Conservation (phyloP, 2,113 vertebrate genomes). For the Capreolus pygargus region DNA sequence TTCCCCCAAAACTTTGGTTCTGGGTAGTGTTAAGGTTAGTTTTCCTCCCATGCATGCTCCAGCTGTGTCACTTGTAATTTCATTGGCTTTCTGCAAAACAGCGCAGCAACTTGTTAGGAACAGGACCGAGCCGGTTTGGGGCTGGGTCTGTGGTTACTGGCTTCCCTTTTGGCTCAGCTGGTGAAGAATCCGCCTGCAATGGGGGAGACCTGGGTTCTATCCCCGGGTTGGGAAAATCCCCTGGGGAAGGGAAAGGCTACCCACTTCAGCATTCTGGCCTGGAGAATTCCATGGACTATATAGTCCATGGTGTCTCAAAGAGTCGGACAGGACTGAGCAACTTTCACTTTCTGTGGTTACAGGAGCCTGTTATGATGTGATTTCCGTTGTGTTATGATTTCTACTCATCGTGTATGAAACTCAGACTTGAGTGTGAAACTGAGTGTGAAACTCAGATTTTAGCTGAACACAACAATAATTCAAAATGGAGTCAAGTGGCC, state of each 20-base stretch:
- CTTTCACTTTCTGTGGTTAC: not conserved
- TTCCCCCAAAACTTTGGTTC: not conserved
- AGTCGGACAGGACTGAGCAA: rapidly evolving
- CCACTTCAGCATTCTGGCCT: not conserved
- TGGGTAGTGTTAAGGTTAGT: not conserved
- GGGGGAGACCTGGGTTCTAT: not conserved
- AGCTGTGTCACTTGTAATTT: not conserved
- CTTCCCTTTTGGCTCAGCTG: not conserved
- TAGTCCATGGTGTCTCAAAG: not conserved
- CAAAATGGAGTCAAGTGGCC: not conserved
- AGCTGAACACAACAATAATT: not conserved
- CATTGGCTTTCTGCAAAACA: not conserved
- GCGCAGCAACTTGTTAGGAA: not conserved
- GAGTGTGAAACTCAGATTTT: not conserved
- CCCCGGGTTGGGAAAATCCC: not conserved
- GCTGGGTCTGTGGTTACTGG: not conserved
- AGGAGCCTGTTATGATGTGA: not conserved
- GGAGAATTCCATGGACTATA: not conserved
- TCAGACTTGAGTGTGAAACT: too few species aligned
- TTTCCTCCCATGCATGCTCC: not conserved
- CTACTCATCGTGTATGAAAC: not conserved
- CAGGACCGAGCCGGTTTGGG: not conserved
- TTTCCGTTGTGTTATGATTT: not conserved
- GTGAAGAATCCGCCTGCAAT: not conserved
- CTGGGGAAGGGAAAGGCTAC: not conserved